Evolutionary conservation across 2,113 vertebrate genomes (phyloP).

Genomic region (Donacobius atricapilla): DNA sequence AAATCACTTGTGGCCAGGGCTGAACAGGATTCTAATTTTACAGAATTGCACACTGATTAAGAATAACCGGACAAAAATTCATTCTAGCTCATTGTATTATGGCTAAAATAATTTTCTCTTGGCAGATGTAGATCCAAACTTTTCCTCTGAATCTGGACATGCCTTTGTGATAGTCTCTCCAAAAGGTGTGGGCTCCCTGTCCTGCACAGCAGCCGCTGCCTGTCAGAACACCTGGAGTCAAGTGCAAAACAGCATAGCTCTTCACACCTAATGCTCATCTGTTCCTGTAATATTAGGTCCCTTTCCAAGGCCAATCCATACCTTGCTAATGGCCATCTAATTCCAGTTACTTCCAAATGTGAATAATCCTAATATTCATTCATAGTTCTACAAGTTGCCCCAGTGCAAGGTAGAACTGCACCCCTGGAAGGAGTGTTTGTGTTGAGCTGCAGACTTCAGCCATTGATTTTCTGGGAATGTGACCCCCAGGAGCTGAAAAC

Average conservation of each 20-base stretch:
- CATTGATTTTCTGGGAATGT: neutral
- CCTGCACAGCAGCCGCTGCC: neutral
- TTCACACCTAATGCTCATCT: too few species aligned
- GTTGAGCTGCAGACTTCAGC: neutral
- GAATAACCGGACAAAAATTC: neutral
- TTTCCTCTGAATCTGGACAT: too few species aligned
- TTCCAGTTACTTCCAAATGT: neutral
- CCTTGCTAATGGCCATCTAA: neutral
- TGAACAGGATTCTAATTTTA: neutral
- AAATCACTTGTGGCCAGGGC: neutral
- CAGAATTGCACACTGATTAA: neutral
- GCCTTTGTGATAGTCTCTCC: neutral
- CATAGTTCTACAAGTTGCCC: neutral
- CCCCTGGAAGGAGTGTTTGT: neutral
- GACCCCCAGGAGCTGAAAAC: neutral
- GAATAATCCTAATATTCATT: neutral
- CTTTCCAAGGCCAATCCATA: neutral
- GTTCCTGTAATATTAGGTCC: neutral
- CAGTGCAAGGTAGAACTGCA: neutral
- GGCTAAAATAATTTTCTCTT: neutral
- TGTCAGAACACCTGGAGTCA: neutral
- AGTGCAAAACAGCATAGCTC: neutral
- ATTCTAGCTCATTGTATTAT: neutral
- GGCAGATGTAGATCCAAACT: fast-evolving
- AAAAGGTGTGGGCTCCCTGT: fast-evolving